A percentile compares a stretch with the other conserved stretches of the same genome.
Conservation (phyloP, 1,140 invertebrate genomes). For the Musca domestica region DNA sequence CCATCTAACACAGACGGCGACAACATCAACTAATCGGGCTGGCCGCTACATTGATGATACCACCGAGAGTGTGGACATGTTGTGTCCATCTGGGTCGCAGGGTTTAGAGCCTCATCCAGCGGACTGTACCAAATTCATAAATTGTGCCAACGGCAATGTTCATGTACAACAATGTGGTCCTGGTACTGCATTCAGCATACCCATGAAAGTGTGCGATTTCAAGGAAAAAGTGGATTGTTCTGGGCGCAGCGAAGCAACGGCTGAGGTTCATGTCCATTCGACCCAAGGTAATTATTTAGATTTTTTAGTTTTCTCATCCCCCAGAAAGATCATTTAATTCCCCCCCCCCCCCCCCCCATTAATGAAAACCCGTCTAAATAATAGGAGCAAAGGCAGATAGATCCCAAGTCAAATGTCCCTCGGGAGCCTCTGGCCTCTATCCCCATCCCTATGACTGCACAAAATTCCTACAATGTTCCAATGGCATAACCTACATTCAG, state of each 20-base stretch:
- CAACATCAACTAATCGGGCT: neutral
- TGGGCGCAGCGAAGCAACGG: constrained; percentile 11
- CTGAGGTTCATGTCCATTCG: no score
- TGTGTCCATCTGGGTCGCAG: constrained; percentile 54
- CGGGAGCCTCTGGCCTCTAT: constrained; percentile 53
- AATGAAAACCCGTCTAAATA: neutral
- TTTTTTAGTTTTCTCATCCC: no score
- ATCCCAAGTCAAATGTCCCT: constrained; percentile 32
- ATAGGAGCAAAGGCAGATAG: neutral
- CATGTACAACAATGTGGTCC: constrained; percentile 65
- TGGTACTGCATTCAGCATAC: constrained; percentile 66
- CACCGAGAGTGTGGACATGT: constrained; percentile 27
- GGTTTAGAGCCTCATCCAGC: constrained; percentile 63
- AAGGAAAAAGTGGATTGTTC: constrained; percentile 59
- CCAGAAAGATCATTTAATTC: neutral
- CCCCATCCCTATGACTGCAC: constrained; percentile 62
- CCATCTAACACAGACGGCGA: neutral
- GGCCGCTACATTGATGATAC: constrained; percentile 2
- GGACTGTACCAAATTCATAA: constrained; percentile 66
- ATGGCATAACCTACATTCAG: constrained; percentile 60
- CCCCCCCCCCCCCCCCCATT: neutral
- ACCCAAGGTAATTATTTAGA: constrained; percentile 7
- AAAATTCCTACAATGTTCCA: constrained; percentile 65
- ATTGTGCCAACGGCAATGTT: constrained; percentile 62
- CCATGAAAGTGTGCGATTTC: constrained; percentile 61